Evolutionary conservation across 1,140 invertebrate genomes (phyloP).

Genomic region (roundworm (Caenorhabditis elegans)): DNA sequence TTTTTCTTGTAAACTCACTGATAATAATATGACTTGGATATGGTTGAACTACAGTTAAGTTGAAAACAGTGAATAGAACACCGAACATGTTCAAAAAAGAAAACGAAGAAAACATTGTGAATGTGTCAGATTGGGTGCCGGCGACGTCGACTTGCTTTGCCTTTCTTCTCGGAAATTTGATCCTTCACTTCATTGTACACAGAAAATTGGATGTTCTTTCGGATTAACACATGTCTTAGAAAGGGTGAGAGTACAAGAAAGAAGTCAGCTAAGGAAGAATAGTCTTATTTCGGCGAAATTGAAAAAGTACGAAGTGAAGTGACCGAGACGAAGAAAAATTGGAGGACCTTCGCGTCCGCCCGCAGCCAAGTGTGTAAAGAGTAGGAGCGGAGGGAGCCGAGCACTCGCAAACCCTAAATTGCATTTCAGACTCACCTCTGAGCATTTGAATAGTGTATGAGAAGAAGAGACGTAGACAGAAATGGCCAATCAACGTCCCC

Average conservation of each 20-base stretch:
- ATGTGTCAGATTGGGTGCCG: background rate
- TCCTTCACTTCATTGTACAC: conserved; percentile 4
- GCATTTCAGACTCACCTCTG: conserved; percentile 26
- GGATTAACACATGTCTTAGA: background rate
- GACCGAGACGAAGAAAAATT: conserved; percentile 19
- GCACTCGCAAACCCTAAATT: conserved; percentile 31
- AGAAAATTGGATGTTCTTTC: background rate
- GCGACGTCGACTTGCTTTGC: background rate
- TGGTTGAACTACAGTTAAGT: background rate
- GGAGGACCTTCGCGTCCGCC: background rate
- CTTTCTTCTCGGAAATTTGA: background rate
- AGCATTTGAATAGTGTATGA: background rate
- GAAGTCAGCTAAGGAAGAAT: background rate
- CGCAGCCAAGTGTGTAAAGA: conserved; percentile 19
- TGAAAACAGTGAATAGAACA: background rate
- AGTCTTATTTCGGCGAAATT: background rate
- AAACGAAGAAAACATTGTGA: too few species aligned
- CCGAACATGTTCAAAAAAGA: background rate
- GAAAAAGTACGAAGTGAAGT: background rate
- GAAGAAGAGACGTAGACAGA: background rate
- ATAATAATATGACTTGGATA: conserved; percentile 21
- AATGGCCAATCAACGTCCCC: conserved; percentile 27
- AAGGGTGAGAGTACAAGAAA: background rate
- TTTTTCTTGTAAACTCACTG: background rate
- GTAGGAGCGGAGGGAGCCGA: background rate